Base-by-base conservation (phyloP, 2,797 vertebrate genomes). In the Acanthis flammea region DNA sequence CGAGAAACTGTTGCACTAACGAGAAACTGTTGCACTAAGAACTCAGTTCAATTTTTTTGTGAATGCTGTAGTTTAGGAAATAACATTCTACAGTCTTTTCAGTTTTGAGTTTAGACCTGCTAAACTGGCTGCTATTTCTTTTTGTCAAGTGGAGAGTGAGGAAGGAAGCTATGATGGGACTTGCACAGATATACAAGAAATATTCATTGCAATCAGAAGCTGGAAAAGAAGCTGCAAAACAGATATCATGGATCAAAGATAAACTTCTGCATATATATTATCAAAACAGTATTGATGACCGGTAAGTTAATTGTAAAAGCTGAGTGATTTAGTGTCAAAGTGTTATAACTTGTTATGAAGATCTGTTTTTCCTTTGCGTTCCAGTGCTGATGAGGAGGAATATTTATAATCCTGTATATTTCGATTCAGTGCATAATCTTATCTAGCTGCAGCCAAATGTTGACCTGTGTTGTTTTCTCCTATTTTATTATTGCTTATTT, bases 81-180 rank as follows among this genome's bases (percentile, higher is more conserved):
- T 74, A 37, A 47, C 68, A 50, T 33, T 55, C 18, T 61, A 10
- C 27, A 74, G n/a, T 63, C 23, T 61, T 86, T 74, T 68, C 16
- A 19, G 11, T 84, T 94, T 93, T 94, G 51, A 77, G 21, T 89
- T 92, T 72, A 90, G 72, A 80, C 39, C 21, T 51, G 17, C 73
- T 94, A 62, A 68, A 53, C 65, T 73, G 74, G 3, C 13, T 86
- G 19, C 47, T 83, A 2, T 48, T 80, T 94, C 31, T 94, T 92
- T 94, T 85, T 86, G 86, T 97, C 78, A 96, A 97, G 99, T 99
- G 99, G 99, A 98, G 99, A 92, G 99, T 99, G 7, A 98, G 99
- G 92, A 99, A 99, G 97, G 99, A 99, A 98, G 99, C 99, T 51
- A 99, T 99, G 99, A 99, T 99, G 99, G 99, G 99, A 75, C 98